These are phyloP conservation scores for Acanthornis magna DNA, from an alignment of 2,797 vertebrate genomes.

Conservation along the genomic window DNA sequence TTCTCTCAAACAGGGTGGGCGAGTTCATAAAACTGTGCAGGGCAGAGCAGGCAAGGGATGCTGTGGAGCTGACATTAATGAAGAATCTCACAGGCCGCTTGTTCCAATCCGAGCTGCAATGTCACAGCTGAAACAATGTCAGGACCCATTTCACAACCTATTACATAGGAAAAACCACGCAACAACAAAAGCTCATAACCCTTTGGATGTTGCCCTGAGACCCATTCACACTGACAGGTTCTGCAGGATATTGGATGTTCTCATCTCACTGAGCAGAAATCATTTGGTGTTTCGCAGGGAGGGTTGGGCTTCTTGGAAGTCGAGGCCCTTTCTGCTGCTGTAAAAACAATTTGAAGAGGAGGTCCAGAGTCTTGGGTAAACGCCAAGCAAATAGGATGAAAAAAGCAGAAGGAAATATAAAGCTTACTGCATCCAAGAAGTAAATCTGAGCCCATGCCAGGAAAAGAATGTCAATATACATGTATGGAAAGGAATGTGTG, in stretches of 20 bases:
- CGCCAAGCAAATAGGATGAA: background rate
- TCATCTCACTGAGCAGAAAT: conserved; percentile 23
- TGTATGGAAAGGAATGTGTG: background rate
- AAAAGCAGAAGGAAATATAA: background rate
- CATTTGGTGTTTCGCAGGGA: background rate
- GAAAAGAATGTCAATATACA: background rate
- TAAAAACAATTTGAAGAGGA: background rate
- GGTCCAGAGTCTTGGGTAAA: background rate
- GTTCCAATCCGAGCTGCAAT: conserved; percentile 15
- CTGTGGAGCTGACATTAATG: background rate
- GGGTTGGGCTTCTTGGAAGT: background rate
- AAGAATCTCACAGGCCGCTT: conserved; percentile 28
- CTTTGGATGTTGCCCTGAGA: conserved; percentile 1
- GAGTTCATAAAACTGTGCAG: conserved; percentile 1
- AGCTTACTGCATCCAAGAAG: background rate
- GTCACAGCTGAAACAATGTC: conserved; percentile 48
- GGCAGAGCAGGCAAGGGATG: background rate
- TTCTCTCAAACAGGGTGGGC: background rate
- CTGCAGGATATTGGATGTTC: conserved; percentile 41
- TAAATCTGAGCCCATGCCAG: background rate
- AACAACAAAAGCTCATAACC: conserved; percentile 35
- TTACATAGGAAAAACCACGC: conserved; percentile 26
- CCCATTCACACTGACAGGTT: conserved; percentile 2
- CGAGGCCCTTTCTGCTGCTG: background rate
- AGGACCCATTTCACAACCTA: conserved; percentile 39